Evolutionary conservation across 2,113 vertebrate species (phyloP).

Genomic region (Sceloporus tristichus): DNA sequence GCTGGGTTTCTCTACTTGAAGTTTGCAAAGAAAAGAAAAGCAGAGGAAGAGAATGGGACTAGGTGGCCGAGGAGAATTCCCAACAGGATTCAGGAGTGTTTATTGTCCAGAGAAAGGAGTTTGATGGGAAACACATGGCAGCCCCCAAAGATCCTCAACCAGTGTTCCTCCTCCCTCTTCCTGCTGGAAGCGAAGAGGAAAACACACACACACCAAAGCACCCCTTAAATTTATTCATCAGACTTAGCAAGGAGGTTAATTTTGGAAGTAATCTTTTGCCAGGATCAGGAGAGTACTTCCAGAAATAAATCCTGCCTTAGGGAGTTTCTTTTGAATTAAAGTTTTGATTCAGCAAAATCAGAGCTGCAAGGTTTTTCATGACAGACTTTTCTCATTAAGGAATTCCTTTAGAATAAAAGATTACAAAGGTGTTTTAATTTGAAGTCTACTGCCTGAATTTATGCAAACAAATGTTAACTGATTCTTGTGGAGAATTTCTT

Average conservation of each 20-base stretch:
- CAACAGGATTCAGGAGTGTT: neutral
- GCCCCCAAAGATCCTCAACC: neutral
- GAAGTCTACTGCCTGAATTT: too few relatives aligned
- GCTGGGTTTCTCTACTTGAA: neutral
- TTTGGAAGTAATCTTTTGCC: too few relatives aligned
- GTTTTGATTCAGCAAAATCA: neutral
- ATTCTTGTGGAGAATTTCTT: neutral
- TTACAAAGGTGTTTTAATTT: too few relatives aligned
- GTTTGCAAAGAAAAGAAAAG: neutral
- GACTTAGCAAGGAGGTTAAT: neutral
- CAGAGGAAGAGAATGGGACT: too few relatives aligned
- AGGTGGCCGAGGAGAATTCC: neutral
- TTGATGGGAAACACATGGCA: conserved; percentile 8
- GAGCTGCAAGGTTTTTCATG: neutral
- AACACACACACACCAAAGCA: too few relatives aligned
- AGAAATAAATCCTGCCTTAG: neutral
- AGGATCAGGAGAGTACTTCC: neutral
- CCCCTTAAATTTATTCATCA: too few relatives aligned
- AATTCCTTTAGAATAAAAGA: neutral
- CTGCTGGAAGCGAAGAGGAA: neutral
- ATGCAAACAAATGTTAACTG: neutral
- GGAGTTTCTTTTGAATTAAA: neutral
- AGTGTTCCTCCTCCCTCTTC: too few relatives aligned
- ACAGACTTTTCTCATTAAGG: neutral
- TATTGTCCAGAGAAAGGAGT: neutral